Evolutionary conservation across 1,140 invertebrate species (phyloP).

Genomic region (Drosophila sturtevanti): DNA sequence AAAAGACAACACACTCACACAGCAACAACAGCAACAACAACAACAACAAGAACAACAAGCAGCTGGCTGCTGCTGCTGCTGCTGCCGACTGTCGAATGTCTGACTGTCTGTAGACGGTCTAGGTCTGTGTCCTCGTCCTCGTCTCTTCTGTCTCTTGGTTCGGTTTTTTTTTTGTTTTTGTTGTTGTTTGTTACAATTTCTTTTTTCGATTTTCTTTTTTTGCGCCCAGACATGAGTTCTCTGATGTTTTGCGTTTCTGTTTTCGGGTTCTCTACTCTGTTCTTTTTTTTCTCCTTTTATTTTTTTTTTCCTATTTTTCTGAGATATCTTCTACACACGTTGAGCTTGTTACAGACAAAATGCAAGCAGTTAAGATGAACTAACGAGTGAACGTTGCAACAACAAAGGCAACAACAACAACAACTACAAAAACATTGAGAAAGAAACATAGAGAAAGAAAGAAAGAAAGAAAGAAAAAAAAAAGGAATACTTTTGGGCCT

Average conservation of each 20-base stretch:
- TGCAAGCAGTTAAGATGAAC: slow-evolving; percentile 78
- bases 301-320: slow-evolving; percentile 13
- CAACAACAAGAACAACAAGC: slow-evolving; percentile 13
- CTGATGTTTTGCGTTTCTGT: slow-evolving; percentile 66
- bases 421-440: slow-evolving; percentile 30
- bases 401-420: slow-evolving; percentile 45
- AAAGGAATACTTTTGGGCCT: slow-evolving; percentile 78
- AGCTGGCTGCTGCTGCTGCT: background rate
- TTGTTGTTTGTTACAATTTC: slow-evolving; percentile 67
- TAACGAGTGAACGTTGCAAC: slow-evolving; percentile 75
- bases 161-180: slow-evolving; percentile 31
- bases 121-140: slow-evolving; percentile 44
- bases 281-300: background rate
- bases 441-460: slow-evolving; percentile 34
- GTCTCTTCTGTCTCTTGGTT: slow-evolving; percentile 33
- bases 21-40: slow-evolving; percentile 15
- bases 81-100: slow-evolving; percentile 14
- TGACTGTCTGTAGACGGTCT: slow-evolving; percentile 48
- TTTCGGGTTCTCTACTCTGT: slow-evolving; percentile 8
- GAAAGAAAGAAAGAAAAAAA: slow-evolving; percentile 25
- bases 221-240: slow-evolving; percentile 68
- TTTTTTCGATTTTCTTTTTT: slow-evolving; percentile 29
- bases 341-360: slow-evolving; percentile 73
- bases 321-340: slow-evolving; percentile 56
- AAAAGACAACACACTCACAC: slow-evolving; percentile 14